Evolutionary conservation across 2,888 invertebrate genomes (phyloP), one percentile per base, ranked within the genome.

Genomic region (Chrysomela aeneicollis): DNA sequence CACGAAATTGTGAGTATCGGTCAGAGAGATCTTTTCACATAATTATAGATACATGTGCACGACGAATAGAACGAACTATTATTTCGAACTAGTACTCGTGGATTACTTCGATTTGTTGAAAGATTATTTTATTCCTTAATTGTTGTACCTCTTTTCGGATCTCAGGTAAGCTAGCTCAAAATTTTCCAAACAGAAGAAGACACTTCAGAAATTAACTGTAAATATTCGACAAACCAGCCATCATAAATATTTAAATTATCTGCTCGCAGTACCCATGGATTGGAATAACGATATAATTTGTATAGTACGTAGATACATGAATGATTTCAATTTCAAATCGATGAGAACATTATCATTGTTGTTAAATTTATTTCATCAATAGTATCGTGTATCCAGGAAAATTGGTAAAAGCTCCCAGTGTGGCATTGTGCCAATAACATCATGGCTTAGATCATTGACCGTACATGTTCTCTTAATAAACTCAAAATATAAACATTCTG

Each of bases 391-490:
- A 26, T 26, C 22, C 19, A 64, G 50, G 18, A 64, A 52, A 46
- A 35, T 12, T 32, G 50, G 30, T 55, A 46, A 60, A 63, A 64
- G 54, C n/a, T 18, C 51, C 55, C 64, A 55, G 55, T 52, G 26
- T 64, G 64, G 64, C 64, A 60, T 46, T 51, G 19, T 37, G 59
- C 64, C 64, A 57, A 57, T 46, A 64, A 60, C 46, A 55, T 42
- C 60, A 55, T 51, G 55, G 54, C 30, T 10, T 55, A 46, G 63
- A 64, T 59, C 63, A 64, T 59, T 64, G 47, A 57, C 57, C 42
- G 54, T 64, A 54, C 49, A 59, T 64, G 52, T 59, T 59, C 59
- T 59, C 59, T 55, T 55, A 64, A 50, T 64, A 59, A 59, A 49
- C 46, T 51, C 46, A 26, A 55, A 50, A 59, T 59, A 64, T 50